Base-by-base conservation (phyloP, 2,888 invertebrate genomes). In the Acrobasis consociella region DNA sequence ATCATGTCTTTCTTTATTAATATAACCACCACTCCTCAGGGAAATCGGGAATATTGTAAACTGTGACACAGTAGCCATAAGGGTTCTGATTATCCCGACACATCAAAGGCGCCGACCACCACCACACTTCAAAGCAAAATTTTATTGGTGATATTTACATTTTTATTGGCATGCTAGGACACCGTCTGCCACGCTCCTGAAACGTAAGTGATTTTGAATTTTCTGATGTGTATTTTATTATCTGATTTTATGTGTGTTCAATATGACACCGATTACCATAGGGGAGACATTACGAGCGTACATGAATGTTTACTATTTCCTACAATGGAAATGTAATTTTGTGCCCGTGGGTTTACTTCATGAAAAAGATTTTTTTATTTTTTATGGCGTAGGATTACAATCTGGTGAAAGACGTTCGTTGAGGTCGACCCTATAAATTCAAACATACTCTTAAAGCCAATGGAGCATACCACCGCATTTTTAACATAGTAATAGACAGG, bases 141-240 rank as follows among this genome's bases (percentile, higher is more conserved):
- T 89, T 89, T 91, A 91, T 91, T 88, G 86, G 81, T 76, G 80
- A 75, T 78, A 92, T 92, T 92, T 90, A 91, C 92, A 91, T 92
- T 89, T 92, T 91, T 92, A 92, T 92, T 92, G 90, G 86, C 82
- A 82, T 83, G 83, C 87, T 85, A 90, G 90, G 90, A 89, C 90
- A 89, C 87, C 85, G 84, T 81, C 83, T 83, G 89, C 80, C 78
- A 80, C 76, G 79, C 83, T 78, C 82, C 85, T 87, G 85, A 87
- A 85, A 89, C 91, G 90, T 91, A 92, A 91, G 92, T 92, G 92
- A 91, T 91, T 92, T 91, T 90, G 89, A 89, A 92, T 92, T 91
- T 91, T 91, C 87, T 88, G 89, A 90, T 91, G 88, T 89, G 85
- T 91, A 89, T 91, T 91, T 91, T 91, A 91, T 86, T 91, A 89